Percentiles rank a stretch among this genome's conserved stretches.
These are phyloP conservation scores for Nebria salina DNA, from an alignment of 2,888 invertebrate species.

Conservation along the genomic window DNA sequence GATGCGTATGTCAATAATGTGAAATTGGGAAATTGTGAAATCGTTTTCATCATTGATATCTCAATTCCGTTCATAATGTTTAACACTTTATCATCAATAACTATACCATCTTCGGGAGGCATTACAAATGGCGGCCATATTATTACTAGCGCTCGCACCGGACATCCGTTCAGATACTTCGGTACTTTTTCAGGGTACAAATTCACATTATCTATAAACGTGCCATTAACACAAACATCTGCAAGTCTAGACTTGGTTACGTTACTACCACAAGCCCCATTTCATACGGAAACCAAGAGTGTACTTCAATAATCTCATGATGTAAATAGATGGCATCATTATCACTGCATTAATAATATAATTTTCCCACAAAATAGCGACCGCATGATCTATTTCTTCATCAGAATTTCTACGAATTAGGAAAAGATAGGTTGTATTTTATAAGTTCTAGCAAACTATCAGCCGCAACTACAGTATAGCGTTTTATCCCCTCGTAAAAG, in stretches of 20 bases:
- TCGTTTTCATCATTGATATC: slow-evolving; percentile 52
- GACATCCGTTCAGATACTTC: slow-evolving; percentile 55
- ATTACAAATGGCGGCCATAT: no score
- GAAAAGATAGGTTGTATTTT: no score
- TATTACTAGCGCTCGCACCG: slow-evolving; percentile 55
- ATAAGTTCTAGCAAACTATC: no score
- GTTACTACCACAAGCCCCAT: no score
- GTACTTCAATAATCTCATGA: no score
- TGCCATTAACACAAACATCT: slow-evolving; percentile 48
- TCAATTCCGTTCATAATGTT: slow-evolving; percentile 52
- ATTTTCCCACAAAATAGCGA: no score
- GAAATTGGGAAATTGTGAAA: slow-evolving; percentile 54
- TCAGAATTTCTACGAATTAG: no score
- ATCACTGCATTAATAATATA: no score
- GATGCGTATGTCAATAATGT: slow-evolving; percentile 51
- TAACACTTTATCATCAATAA: slow-evolving; percentile 42
- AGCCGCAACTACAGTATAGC: no score
- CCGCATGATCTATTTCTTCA: no score
- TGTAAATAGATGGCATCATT: no score
- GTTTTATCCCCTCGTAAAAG: slow-evolving; percentile 24
- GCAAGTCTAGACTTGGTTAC: slow-evolving; percentile 39
- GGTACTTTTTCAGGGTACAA: slow-evolving; percentile 55
- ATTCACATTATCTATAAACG: slow-evolving; percentile 37
- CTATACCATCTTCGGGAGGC: slow-evolving; percentile 49
- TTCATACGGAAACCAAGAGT: no score